Evolutionary conservation across 2,888 invertebrate genomes (phyloP), one percentile per base, ranked within the genome.

Genomic region (Ectemnius cavifrons): DNA sequence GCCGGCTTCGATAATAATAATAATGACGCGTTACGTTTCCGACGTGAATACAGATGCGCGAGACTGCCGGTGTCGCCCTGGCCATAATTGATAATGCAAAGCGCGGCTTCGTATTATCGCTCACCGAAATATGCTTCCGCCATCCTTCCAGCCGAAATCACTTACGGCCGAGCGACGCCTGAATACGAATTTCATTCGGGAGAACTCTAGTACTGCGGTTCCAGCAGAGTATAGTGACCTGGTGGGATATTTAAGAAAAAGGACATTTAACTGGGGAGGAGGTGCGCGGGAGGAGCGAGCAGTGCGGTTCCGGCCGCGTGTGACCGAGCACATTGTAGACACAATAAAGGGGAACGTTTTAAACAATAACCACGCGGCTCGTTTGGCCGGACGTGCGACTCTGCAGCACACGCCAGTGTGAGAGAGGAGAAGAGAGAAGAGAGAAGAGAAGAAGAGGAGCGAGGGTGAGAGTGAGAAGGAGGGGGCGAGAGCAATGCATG

Each of bases 301-400:
- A 23, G 23, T 23, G 65, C 62, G 71, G 84, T 83, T 79, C 79
- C 84, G 84, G 84, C 86, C 81, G 85, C 86, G 86, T 84, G 84
- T 80, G 85, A 85, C 86, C 86, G 85, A 83, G 81, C 81, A 86
- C 84, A 85, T 83, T 84, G 85, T 86, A 85, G 86, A 87, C 86
- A 84, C 84, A 86, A 88, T 87, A 88, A 86, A 87, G 84, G 85
- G 83, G 83, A 87, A 86, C 82, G 85, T 85, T 88, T 82, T 82
- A 87, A 87, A 88, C 86, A 87, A 87, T 86, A 86, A 86, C 84
- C 84, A 84, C 79, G 84, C 82, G 79, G 80, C 73, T 80, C 85
- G 84, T 78, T 82, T 80, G 81, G 84, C 87, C 87, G 88, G 88
- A 88, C 87, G 88, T 82, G 82, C 82, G 80, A 79, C 71, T 75